Conservation (phyloP, 2,113 vertebrate genomes). For the Prunella himalayana region DNA sequence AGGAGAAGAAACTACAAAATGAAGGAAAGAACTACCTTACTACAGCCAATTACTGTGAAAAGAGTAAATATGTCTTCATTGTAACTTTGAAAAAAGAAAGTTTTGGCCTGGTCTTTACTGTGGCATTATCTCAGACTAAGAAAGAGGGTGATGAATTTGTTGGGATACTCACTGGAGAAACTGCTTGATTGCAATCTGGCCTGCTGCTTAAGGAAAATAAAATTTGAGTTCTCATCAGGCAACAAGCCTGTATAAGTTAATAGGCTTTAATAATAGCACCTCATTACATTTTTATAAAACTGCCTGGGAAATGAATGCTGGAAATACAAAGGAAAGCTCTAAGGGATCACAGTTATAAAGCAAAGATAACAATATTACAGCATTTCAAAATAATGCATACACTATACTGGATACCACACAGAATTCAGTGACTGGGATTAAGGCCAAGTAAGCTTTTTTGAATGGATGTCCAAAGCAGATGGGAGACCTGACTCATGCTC, state of each 20-base stretch:
- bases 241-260: constrained; percentile 60
- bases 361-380: constrained; percentile 64
- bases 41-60: neutral
- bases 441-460: constrained; percentile 36
- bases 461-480: constrained; percentile 54
- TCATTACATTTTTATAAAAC: constrained; percentile 60
- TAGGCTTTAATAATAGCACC: constrained; percentile 66
- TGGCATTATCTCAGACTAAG: constrained; percentile 57
- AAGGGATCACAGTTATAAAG: constrained; percentile 48
- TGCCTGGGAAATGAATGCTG: constrained; percentile 57
- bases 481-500: constrained; percentile 46
- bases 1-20: neutral
- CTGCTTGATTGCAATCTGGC: constrained; percentile 68
- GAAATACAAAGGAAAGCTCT: constrained; percentile 56
- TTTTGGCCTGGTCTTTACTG: neutral
- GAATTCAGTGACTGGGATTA: constrained; percentile 40
- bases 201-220: constrained; percentile 59
- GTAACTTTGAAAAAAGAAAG: neutral
- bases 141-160: constrained; percentile 57
- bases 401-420: constrained; percentile 33
- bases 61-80: constrained; percentile 6
- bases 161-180: constrained; percentile 37
- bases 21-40: neutral
- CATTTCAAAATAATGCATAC: constrained; percentile 57
- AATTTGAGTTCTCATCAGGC: constrained; percentile 59